These are phyloP conservation scores for Meandrusa payeni DNA, from an alignment of 2,888 invertebrate species.

Conservation along the genomic window DNA sequence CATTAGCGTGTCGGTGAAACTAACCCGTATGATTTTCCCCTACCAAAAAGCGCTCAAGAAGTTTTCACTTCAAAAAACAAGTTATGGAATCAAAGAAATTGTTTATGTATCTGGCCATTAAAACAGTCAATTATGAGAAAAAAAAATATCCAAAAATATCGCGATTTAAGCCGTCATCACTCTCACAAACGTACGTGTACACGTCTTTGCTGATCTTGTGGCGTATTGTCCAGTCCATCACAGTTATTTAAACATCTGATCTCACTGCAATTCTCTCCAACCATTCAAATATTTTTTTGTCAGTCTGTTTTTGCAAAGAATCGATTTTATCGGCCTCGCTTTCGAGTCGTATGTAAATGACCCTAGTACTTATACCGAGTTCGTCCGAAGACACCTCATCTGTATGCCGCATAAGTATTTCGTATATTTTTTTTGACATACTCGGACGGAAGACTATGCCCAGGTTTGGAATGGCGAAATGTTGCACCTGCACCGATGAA, in stretches of 20 bases:
- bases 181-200: constrained; percentile 1
- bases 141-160: background rate
- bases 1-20: too few relatives aligned
- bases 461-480: constrained; percentile 18
- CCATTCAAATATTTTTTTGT: constrained; percentile 20
- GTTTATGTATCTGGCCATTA: background rate
- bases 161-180: background rate
- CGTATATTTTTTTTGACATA: constrained; percentile 7
- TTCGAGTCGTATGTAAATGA: constrained; percentile 21
- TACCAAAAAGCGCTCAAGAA: too few relatives aligned
- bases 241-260: constrained; percentile 19
- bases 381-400: constrained; percentile 10
- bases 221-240: constrained; percentile 24
- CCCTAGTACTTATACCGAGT: constrained; percentile 12
- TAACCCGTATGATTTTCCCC: too few relatives aligned
- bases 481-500: constrained; percentile 21
- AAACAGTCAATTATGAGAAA: background rate
- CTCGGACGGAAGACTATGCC: constrained; percentile 14
- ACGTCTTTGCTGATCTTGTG: constrained; percentile 4
- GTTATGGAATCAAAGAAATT: too few relatives aligned
- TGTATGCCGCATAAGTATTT: constrained; percentile 15
- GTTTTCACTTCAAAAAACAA: too few relatives aligned
- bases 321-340: constrained; percentile 13
- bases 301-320: constrained; percentile 13
- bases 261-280: constrained; percentile 16